These are phyloP conservation scores for Strix uralensis DNA, from an alignment of 2,113 vertebrate genomes.

Conservation along the genomic window DNA sequence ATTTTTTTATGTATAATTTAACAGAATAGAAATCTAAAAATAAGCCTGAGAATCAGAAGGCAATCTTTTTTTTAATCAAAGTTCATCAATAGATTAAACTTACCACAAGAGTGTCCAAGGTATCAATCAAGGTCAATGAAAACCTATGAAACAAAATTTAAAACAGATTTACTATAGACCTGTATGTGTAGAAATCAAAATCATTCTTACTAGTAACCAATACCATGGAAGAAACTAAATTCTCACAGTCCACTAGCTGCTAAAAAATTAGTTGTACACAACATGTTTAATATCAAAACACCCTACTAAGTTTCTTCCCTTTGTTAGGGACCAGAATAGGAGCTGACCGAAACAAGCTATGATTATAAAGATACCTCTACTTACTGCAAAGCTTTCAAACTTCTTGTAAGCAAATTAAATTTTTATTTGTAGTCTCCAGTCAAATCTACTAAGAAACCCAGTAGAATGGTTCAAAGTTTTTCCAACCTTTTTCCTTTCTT, in stretches of 20 bases:
- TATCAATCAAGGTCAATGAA: slow-evolving; percentile 96
- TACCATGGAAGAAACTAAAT: neutral
- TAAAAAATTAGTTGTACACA: neutral
- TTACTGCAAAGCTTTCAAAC: neutral
- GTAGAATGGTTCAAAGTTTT: neutral
- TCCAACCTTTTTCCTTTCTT: neutral
- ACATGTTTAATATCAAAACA: neutral
- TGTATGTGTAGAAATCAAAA: neutral
- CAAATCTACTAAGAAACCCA: neutral
- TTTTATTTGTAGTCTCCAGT: neutral
- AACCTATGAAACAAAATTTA: slow-evolving; percentile 78
- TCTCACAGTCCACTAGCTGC: neutral
- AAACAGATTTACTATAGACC: neutral
- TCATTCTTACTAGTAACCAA: neutral
- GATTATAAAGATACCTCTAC: neutral
- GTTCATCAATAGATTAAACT: slow-evolving; percentile 57
- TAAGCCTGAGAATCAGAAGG: neutral
- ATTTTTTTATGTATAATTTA: neutral
- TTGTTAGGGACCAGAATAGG: neutral
- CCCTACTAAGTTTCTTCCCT: neutral
- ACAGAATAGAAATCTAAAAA: neutral
- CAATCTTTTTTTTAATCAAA: neutral
- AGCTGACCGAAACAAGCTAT: neutral
- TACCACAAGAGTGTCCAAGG: slow-evolving; percentile 97
- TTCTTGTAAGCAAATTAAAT: neutral